Percentiles rank a stretch among this genome's conserved stretches.
phyloP scores from a whole-genome alignment of 2,888 invertebrate species.

The Drosophila tanythrix region DNA sequence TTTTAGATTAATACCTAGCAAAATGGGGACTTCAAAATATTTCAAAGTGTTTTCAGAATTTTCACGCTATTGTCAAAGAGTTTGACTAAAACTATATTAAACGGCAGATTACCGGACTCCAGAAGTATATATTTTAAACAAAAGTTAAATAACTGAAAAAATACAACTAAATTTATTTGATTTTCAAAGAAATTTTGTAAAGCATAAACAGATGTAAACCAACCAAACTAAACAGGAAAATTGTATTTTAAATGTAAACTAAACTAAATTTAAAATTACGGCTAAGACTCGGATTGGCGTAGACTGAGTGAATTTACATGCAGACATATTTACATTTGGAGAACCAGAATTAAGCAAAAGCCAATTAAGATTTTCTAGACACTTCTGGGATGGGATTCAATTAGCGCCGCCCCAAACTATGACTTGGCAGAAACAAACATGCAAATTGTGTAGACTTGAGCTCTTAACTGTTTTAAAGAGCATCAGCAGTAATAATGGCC shows the following conservation, averaged over 20 bases:
- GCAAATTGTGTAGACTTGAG: conserved; percentile 9
- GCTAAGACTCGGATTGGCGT: neutral
- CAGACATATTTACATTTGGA: neutral
- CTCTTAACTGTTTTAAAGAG: conserved; percentile 30
- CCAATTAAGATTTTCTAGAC: conserved; percentile 16
- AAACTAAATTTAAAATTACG: neutral
- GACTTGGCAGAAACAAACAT: neutral
- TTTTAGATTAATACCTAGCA: neutral
- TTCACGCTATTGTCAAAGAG: neutral
- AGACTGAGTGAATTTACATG: neutral
- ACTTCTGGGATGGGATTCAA: conserved; percentile 15
- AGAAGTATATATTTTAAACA: too few species aligned
- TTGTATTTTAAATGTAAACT: neutral
- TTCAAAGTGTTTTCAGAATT: neutral
- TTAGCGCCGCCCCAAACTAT: conserved; percentile 2
- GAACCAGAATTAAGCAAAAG: neutral
- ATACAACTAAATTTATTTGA: neutral
- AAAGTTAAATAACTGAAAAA: neutral
- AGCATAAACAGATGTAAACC: neutral
- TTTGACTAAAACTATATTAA: neutral
- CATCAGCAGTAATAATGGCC: conserved; percentile 16
- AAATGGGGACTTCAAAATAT: neutral
- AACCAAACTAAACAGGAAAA: neutral
- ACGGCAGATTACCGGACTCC: neutral
- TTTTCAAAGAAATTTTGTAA: neutral